Percentiles rank a stretch among this genome's conserved stretches.
These are phyloP conservation scores for Pollenia griseotomentosa DNA, from an alignment of 2,888 invertebrate genomes.

Conservation along the genomic window DNA sequence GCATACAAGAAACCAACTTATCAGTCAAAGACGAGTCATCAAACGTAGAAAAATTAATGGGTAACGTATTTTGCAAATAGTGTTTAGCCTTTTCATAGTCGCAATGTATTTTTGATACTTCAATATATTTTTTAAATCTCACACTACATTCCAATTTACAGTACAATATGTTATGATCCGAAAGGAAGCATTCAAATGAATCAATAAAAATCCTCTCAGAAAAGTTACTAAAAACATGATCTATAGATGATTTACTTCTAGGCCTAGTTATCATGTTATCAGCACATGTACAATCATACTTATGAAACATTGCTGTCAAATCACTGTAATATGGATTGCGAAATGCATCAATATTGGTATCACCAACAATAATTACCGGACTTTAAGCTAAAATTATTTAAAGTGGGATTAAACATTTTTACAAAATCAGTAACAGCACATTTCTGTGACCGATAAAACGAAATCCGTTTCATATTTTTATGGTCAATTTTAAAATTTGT, in stretches of 20 bases:
- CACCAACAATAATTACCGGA: no score
- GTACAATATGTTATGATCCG: constrained; percentile 27
- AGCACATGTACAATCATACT: no score
- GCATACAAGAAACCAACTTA: not conserved
- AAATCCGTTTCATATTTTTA: no score
- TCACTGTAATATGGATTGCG: no score
- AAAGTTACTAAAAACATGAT: no score
- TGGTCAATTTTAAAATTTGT: no score
- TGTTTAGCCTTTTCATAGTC: constrained; percentile 18
- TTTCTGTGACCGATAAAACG: no score
- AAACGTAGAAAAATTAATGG: not conserved
- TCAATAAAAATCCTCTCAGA: not conserved
- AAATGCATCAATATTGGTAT: no score
- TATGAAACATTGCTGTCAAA: no score
- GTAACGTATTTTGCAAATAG: not conserved
- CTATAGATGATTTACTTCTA: not conserved
- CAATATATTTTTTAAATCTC: not conserved
- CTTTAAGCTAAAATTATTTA: no score
- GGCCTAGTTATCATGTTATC: constrained; percentile 23
- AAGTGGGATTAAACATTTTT: no score
- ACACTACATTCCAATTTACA: not conserved
- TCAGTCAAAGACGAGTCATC: constrained; percentile 1
- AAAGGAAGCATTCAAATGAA: constrained; percentile 13
- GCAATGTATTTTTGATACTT: not conserved
- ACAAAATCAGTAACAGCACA: no score